Evolutionary conservation across 2,797 vertebrate genomes (phyloP).

Genomic region (Hirundo rustica): DNA sequence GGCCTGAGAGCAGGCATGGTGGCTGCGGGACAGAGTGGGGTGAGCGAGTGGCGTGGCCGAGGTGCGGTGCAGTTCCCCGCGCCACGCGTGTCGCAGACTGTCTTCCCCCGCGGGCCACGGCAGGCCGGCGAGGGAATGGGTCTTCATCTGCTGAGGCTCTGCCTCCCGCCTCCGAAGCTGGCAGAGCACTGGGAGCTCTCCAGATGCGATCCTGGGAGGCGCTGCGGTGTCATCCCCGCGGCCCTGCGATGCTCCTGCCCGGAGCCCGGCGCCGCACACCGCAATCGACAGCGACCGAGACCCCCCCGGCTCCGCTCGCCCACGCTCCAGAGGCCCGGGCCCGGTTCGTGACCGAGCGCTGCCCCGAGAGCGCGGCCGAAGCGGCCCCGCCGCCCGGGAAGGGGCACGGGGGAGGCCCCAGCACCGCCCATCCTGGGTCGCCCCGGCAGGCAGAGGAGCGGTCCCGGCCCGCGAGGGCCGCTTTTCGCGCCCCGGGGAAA

Average conservation of each 20-base stretch:
- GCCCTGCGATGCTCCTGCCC: not conserved
- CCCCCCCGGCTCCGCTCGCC: not conserved
- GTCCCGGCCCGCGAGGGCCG: not conserved
- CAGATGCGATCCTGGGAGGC: slow-evolving; percentile 78
- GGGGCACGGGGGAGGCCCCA: not conserved
- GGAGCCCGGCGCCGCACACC: not conserved
- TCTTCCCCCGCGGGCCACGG: slow-evolving; percentile 73
- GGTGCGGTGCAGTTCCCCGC: not conserved
- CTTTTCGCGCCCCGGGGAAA: not conserved
- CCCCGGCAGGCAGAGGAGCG: not conserved
- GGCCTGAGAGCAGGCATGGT: slow-evolving; percentile 92
- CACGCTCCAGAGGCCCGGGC: not conserved
- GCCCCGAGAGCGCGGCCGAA: not conserved
- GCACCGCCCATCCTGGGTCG: not conserved
- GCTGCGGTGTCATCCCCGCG: not conserved
- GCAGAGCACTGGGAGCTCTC: slow-evolving; percentile 75
- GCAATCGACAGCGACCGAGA: not conserved
- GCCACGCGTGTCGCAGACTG: slow-evolving; percentile 66
- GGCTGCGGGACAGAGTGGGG: slow-evolving; percentile 45
- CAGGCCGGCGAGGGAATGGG: slow-evolving; percentile 79
- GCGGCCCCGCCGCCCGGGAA: not conserved
- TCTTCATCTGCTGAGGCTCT: slow-evolving; percentile 72
- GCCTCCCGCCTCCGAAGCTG: slow-evolving; percentile 79
- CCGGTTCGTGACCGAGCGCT: not conserved
- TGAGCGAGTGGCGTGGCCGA: not conserved